Base-by-base conservation (phyloP, 2,113 vertebrate species). In the Tauraco erythrolophus region DNA sequence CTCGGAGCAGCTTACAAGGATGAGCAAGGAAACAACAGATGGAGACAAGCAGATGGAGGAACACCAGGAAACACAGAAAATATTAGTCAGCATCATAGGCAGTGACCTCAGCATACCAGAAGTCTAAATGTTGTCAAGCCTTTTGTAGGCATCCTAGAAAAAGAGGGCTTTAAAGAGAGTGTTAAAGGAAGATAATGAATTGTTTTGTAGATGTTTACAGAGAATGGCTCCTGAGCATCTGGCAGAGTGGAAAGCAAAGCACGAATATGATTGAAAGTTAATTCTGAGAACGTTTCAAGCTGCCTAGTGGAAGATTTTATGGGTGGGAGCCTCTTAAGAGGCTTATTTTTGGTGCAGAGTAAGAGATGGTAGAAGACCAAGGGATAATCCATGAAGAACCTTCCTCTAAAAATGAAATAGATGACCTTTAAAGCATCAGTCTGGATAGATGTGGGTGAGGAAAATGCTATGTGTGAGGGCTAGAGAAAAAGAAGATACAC, bases 81-180 rank as follows among this genome's bases (percentile, higher is more conserved):
- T 86, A 95, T 97, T 97, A 96, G 94, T 96, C 97, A 97, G 96
- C 97, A 95, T 96, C 92, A 66, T 43, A 96, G 84, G 85, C 88
- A 92, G 58, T 96, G 96, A 92, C 94, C 96, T 96, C 96, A 92
- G 79, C 94, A 48, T 93, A 88, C 45, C 95, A 95, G 66, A 90
- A 89, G 54, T 88, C 81, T 94, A 72, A 94, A 75, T 70, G 75
- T 83, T 95, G 82, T 93, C 95, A 87, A 84, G 77, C 48, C 61
- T 95, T 82, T 71, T 76, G 84, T 91, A 84, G 87, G 70, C 89
- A 84, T 53, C 79, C 71, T 46, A 54, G 57, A 92, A 96, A 50
- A 54, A 28, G 41, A 88, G 31, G 54, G 58, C 66, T 92, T 83
- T 77, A 88, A 82, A 89, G n/a, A 51, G 19, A n/a, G 6, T 15